Evolutionary conservation across 2,797 vertebrate genomes (phyloP), one percentile per base, ranked within the genome.

Genomic region (Gadopsis bispinosus): DNA sequence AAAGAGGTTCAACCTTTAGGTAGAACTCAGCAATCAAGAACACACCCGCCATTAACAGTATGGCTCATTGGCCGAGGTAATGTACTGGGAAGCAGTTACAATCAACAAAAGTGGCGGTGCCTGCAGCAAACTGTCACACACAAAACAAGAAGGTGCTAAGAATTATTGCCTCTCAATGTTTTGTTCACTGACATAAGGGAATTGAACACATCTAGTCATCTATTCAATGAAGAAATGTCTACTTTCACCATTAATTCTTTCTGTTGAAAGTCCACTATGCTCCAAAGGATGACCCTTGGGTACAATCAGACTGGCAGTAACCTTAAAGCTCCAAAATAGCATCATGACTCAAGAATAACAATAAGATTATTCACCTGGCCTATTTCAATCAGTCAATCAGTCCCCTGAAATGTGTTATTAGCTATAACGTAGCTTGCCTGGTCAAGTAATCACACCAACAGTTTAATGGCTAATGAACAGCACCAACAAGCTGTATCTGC

Each of bases 1-100:
- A 91, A 92, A 89, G 78, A 88, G 75, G 90, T 70, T 75, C 89
- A 93, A 90, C 92, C 85, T 91, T 80, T 82, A 61, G 87, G 79
- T 67, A 66, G 79, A 83, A 86, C 64, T 77, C 65, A 69, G 76
- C 66, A 63, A 81, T 80, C 50, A 63, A 64, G 77, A 90, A 41
- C 80, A 79, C 43, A 39, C 20, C 14, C 13, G n/a, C 54, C 69
- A 87, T 81, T 73, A 83, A 80, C 66, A 37, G 67, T 17, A 31
- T 1, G 73, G 81, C 81, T 88, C 80, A 80, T 53, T 79, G 83
- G 65, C 53, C 19, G 14, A 65, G 63, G 65, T 66, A 81, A 88
- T 71, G 80, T 60, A 73, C 29, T 56, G 50, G 26, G 74, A 77
- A 47, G 71, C 39, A 39, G 62, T 67, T 75, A 73, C 26, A 56